These are phyloP conservation scores for Drosophila jambulina DNA, from an alignment of 1,140 invertebrate species.

Conservation along the genomic window DNA sequence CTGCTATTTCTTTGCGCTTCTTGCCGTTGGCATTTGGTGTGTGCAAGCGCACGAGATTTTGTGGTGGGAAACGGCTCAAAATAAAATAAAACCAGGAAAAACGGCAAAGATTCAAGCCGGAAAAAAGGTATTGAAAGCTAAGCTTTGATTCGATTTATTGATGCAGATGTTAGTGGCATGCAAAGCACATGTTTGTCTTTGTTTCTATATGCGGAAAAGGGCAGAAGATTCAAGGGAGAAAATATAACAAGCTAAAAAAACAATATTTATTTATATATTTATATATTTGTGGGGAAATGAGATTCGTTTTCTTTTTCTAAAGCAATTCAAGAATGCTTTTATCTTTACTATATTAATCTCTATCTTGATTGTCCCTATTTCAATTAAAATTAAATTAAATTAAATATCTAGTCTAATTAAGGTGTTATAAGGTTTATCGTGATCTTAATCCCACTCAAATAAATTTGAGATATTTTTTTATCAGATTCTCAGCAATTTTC, in stretches of 20 bases:
- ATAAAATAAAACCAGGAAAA: neutral
- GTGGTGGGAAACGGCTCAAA: constrained; percentile 28
- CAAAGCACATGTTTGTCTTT: constrained; percentile 1
- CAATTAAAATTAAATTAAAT: neutral
- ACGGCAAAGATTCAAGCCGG: constrained; percentile 17
- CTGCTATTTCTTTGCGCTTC: neutral
- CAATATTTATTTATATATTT: too few relatives aligned
- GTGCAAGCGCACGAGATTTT: constrained; percentile 31
- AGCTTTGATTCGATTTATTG: constrained; percentile 55
- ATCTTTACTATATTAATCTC: neutral
- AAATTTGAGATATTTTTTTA: neutral
- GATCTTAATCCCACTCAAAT: neutral
- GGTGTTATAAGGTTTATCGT: neutral
- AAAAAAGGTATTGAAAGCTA: constrained; percentile 43
- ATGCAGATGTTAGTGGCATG: constrained; percentile 28
- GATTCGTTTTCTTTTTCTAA: neutral
- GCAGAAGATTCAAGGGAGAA: neutral
- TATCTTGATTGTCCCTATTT: neutral
- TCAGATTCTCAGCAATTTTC: neutral
- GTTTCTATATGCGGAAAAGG: neutral
- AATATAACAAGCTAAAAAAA: constrained; percentile 1
- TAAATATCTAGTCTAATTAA: neutral
- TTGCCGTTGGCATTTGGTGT: constrained; percentile 40
- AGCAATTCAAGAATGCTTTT: too few relatives aligned
- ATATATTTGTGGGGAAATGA: too few relatives aligned